Percentiles rank a stretch among this genome's conserved stretches.
These are phyloP conservation scores for Drosophila macrospina DNA, from an alignment of 2,888 invertebrate genomes.

Conservation along the genomic window DNA sequence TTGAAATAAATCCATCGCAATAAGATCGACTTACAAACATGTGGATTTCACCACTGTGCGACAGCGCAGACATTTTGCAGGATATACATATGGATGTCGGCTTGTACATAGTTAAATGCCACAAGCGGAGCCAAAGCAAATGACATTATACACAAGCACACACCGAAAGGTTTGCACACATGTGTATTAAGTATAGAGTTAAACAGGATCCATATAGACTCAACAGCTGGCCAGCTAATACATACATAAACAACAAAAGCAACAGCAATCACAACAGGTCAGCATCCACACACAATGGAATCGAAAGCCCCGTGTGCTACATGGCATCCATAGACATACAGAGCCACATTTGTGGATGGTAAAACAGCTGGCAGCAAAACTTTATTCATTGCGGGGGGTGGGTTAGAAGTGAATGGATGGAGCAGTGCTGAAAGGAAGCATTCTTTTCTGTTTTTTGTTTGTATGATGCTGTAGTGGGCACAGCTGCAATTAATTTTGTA, in stretches of 20 bases:
- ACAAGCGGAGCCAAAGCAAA: slow-evolving; percentile 67
- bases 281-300: slow-evolving; percentile 58
- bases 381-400: slow-evolving; percentile 19
- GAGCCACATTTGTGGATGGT: slow-evolving; percentile 63
- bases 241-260: slow-evolving; percentile 38
- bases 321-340: slow-evolving; percentile 49
- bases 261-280: slow-evolving; percentile 61
- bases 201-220: slow-evolving; percentile 62
- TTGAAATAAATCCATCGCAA: no score
- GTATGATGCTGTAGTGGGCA: slow-evolving; percentile 26
- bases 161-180: slow-evolving; percentile 26
- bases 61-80: slow-evolving; percentile 67
- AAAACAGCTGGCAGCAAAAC: slow-evolving; percentile 68
- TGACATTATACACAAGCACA: slow-evolving; percentile 51
- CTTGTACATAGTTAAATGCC: slow-evolving; percentile 16
- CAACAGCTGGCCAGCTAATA: slow-evolving; percentile 58
- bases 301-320: slow-evolving; percentile 33
- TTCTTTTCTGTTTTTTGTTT: slow-evolving; percentile 22
- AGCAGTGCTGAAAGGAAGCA: slow-evolving; percentile 35
- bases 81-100: slow-evolving; percentile 33
- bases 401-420: background rate
- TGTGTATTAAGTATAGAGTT: slow-evolving; percentile 33
- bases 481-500: slow-evolving; percentile 61
- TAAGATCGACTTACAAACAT: slow-evolving; percentile 1
- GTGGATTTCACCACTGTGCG: slow-evolving; percentile 35